Evolutionary conservation across 1,140 invertebrate species (phyloP).

Genomic region (Lordiphosa clarofinis): DNA sequence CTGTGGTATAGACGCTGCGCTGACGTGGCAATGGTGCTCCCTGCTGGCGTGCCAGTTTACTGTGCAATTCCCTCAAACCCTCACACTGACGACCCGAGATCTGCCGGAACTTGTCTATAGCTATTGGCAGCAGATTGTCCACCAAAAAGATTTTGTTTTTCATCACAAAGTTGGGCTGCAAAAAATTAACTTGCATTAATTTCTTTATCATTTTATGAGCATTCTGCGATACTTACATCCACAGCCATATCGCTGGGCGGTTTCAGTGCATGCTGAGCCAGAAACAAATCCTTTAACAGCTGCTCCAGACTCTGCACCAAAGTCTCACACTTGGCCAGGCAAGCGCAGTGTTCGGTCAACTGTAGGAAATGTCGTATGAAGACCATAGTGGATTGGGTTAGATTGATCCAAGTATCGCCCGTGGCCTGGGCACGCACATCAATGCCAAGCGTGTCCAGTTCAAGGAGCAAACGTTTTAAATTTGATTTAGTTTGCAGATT

Average conservation of each 20-base stretch:
- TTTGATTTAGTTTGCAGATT: constrained; percentile 84
- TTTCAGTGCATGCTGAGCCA: constrained; percentile 68
- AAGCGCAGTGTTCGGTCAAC: constrained; percentile 69
- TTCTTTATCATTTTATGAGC: background rate
- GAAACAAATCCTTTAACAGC: constrained; percentile 62
- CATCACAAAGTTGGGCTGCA: constrained; percentile 74
- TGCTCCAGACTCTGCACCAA: constrained; percentile 60
- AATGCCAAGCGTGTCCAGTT: constrained; percentile 81
- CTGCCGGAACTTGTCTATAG: constrained; percentile 67
- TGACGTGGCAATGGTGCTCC: constrained; percentile 72
- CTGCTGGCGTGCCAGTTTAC: constrained; percentile 62
- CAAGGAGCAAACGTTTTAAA: constrained; percentile 80
- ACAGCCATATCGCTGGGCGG: constrained; percentile 65
- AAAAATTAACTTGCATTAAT: constrained; percentile 1
- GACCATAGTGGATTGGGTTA: constrained; percentile 74
- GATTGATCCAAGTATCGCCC: constrained; percentile 77
- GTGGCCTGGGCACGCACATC: constrained; percentile 71
- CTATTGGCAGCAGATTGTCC: constrained; percentile 70
- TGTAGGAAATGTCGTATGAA: constrained; percentile 73
- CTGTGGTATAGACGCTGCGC: constrained; percentile 75
- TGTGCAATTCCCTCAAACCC: constrained; percentile 47
- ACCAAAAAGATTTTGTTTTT: constrained; percentile 76
- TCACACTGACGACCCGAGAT: constrained; percentile 63
- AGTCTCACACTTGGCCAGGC: constrained; percentile 68
- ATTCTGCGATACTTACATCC: constrained; percentile 51